These are phyloP conservation scores for Pelmatolapia mariae DNA, from an alignment of 2,113 vertebrate genomes.

Conservation along the genomic window DNA sequence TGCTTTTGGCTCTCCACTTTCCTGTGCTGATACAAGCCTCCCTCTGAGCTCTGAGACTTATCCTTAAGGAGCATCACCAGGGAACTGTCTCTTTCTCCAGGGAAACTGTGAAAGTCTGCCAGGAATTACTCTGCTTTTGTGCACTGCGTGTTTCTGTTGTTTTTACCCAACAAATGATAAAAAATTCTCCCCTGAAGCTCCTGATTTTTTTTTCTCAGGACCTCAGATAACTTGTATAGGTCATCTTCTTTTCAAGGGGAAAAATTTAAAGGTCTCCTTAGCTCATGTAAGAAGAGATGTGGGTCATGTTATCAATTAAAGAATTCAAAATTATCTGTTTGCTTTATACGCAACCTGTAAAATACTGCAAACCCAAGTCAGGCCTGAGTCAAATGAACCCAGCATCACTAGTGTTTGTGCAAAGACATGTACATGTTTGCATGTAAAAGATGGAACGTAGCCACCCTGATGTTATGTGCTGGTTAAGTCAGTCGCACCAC, in stretches of 20 bases:
- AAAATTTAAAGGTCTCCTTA: not conserved
- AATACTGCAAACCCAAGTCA: not conserved
- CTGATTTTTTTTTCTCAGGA: not conserved
- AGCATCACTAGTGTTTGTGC: not conserved
- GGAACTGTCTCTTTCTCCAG: not conserved
- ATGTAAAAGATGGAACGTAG: not conserved
- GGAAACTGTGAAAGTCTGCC: not conserved
- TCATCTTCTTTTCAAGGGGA: not conserved
- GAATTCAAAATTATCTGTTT: not conserved
- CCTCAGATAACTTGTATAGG: not conserved
- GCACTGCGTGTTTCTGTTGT: not conserved
- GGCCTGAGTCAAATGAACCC: not conserved
- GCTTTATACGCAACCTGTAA: not conserved
- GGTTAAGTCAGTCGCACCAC: not conserved
- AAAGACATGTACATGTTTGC: not conserved
- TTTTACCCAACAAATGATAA: not conserved
- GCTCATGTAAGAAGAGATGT: not conserved
- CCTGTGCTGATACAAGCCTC: constrained; percentile 46
- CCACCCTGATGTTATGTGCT: not conserved
- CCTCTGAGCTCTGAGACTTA: constrained; percentile 56
- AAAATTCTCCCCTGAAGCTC: not conserved
- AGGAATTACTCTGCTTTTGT: not conserved
- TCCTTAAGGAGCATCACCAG: not conserved
- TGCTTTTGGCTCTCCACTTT: not conserved
- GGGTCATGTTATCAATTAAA: not conserved